phyloP scores from a whole-genome alignment of 1,140 invertebrate species.

The Drosophila subpulchrella region DNA sequence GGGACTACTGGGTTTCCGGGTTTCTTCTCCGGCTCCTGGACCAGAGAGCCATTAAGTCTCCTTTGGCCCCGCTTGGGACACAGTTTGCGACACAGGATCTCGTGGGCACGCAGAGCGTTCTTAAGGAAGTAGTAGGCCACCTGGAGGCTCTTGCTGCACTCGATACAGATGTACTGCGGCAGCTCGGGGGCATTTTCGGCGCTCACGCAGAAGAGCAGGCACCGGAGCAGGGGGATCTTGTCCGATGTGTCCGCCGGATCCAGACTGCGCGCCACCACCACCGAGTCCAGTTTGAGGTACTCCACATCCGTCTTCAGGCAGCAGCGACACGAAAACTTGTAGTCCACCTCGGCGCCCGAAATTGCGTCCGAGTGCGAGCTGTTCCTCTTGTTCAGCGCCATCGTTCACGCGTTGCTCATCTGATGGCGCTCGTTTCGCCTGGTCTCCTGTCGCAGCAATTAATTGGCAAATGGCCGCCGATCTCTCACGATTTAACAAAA shows the following conservation, averaged over 20 bases:
- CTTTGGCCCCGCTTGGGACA: conserved; percentile 14
- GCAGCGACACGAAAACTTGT: conserved; percentile 73
- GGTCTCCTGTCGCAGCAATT: not conserved
- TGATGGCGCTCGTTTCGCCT: conserved; percentile 7
- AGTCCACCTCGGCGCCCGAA: conserved; percentile 41
- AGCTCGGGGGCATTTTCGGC: conserved; percentile 61
- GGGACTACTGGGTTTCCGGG: not conserved
- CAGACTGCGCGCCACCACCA: conserved; percentile 30
- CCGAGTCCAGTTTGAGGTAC: conserved; percentile 66
- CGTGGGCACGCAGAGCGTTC: conserved; percentile 69
- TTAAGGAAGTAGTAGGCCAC: conserved; percentile 71
- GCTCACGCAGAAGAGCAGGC: conserved; percentile 68
- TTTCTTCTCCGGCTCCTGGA: conserved; percentile 10
- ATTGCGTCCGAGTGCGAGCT: conserved; percentile 25
- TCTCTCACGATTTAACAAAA: not conserved
- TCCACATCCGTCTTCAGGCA: conserved; percentile 71
- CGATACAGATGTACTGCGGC: conserved; percentile 66
- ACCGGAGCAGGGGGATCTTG: conserved; percentile 57
- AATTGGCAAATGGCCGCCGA: not conserved
- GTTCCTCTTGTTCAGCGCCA: conserved; percentile 51
- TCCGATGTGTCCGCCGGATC: conserved; percentile 13
- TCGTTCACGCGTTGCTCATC: conserved; percentile 31
- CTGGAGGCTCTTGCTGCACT: conserved; percentile 71
- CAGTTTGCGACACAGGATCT: conserved; percentile 66
- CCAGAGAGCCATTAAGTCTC: conserved; percentile 38